Percentiles rank a stretch among this genome's conserved stretches.
Conservation (phyloP, 2,113 vertebrate species). For the Eublepharis macularius region DNA sequence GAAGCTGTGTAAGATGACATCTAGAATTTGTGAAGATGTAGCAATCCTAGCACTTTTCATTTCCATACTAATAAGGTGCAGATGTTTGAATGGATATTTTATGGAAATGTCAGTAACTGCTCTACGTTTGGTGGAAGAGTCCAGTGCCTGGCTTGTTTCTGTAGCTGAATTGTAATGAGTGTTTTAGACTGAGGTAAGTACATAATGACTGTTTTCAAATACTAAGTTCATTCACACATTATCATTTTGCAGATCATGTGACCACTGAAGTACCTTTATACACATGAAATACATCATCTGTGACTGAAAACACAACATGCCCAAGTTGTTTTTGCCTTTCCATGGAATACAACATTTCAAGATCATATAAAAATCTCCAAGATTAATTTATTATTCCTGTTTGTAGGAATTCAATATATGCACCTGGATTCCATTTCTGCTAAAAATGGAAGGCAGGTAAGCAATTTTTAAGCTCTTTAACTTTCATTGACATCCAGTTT, state of each 20-base stretch:
- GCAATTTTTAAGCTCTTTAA: not conserved
- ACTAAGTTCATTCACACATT: not conserved
- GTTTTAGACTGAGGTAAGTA: not conserved
- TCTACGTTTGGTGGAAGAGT: too few relatives aligned
- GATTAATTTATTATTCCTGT: not conserved
- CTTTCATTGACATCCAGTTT: not conserved
- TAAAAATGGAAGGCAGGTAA: not conserved
- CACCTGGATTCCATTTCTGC: not conserved
- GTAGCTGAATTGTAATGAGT: not conserved
- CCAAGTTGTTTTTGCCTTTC: not conserved
- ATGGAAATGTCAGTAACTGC: not conserved
- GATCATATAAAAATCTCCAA: not conserved
- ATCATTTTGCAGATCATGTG: not conserved
- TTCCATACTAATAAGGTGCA: too few relatives aligned
- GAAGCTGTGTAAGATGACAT: too few relatives aligned
- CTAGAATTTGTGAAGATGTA: not conserved
- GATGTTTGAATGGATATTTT: too few relatives aligned
- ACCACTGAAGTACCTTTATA: too few relatives aligned
- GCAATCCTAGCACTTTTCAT: too few relatives aligned
- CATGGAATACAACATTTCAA: not conserved
- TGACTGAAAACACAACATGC: not conserved
- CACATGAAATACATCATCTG: too few relatives aligned
- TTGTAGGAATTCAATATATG: not conserved
- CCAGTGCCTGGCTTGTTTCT: not conserved
- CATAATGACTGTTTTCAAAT: too few relatives aligned